Evolutionary conservation across 2,113 vertebrate genomes (phyloP).

Genomic region (Nothocercus nigrocapillus): DNA sequence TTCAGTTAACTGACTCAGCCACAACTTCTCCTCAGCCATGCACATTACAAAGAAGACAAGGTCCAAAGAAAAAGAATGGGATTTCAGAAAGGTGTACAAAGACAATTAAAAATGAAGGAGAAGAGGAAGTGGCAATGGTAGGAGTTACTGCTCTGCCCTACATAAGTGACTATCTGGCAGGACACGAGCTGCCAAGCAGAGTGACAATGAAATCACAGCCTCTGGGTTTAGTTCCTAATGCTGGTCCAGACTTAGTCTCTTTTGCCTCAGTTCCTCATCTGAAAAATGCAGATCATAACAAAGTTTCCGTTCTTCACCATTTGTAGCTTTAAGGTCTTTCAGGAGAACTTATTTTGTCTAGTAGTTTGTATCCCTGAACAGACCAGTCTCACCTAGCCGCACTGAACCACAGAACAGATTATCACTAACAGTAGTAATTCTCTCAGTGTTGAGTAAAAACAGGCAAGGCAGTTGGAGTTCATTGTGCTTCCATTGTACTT

Average conservation of each 20-base stretch:
- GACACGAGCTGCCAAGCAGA: background rate
- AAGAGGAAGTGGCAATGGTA: background rate
- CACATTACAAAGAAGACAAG: background rate
- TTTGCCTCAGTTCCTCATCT: background rate
- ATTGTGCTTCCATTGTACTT: background rate
- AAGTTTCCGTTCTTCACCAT: background rate
- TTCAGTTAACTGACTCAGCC: background rate
- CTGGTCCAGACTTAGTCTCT: background rate
- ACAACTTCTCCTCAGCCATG: background rate
- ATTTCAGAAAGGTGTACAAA: background rate
- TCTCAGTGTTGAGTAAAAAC: background rate
- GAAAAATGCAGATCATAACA: background rate
- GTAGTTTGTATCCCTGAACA: accelerated
- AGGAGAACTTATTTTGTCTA: background rate
- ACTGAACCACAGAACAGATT: background rate
- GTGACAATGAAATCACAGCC: background rate
- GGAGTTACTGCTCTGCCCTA: background rate
- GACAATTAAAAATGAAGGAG: background rate
- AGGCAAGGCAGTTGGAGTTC: background rate
- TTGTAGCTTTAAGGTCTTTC: background rate
- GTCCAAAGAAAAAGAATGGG: background rate
- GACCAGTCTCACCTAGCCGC: background rate
- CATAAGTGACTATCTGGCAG: background rate
- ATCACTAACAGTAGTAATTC: background rate
- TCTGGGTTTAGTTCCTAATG: background rate